Percentiles rank a stretch among this genome's conserved stretches.
Conservation (phyloP, 2,888 invertebrate genomes). For the Epinotia nisella region DNA sequence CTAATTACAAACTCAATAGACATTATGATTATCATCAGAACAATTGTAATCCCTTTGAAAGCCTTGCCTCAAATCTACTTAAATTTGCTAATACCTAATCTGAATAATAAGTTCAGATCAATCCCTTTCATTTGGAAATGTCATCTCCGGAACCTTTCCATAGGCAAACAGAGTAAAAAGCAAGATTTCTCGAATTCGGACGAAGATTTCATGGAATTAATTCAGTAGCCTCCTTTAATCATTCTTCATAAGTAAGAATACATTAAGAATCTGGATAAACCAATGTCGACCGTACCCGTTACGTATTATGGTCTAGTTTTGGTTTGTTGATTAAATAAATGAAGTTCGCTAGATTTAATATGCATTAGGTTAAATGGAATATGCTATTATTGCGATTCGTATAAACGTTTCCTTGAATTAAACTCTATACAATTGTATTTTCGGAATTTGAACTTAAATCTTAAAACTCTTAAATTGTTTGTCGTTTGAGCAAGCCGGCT, state of each 20-base stretch:
- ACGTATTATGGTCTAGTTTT: background rate
- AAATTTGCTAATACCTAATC: background rate
- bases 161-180: conserved; percentile 17
- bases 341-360: conserved; percentile 19
- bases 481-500: too few species aligned
- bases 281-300: conserved; percentile 12
- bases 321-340: background rate
- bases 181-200: conserved; percentile 11
- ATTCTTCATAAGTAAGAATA: conserved; percentile 31
- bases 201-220: conserved; percentile 23
- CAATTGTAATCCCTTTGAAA: background rate
- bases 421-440: background rate
- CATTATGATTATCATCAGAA: background rate
- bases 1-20: background rate
- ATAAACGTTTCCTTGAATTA: conserved; percentile 4
- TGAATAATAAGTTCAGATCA: background rate
- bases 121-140: background rate
- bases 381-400: background rate
- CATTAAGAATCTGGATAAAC: conserved; percentile 1
- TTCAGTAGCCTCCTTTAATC: conserved; percentile 26
- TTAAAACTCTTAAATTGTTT: too few species aligned
- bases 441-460: too few species aligned
- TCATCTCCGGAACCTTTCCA: conserved; percentile 1
- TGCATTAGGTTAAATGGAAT: conserved; percentile 33
- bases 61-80: background rate